These are phyloP conservation scores for Melanargia galathea DNA, from an alignment of 2,888 invertebrate species.

Conservation along the genomic window DNA sequence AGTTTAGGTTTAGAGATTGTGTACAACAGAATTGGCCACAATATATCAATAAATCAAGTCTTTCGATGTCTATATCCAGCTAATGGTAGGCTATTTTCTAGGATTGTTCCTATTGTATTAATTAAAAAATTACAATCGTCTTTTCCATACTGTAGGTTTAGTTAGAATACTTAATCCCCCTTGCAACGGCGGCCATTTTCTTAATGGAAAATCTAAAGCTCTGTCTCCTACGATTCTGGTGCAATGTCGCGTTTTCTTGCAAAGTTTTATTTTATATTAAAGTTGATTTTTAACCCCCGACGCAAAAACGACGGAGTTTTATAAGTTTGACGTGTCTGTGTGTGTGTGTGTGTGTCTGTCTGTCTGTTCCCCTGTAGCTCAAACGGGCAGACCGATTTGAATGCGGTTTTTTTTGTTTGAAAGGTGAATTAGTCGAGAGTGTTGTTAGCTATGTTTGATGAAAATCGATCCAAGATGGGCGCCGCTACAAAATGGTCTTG, in stretches of 20 bases:
- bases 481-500: no score
- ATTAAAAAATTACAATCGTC: constrained; percentile 8
- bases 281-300: neutral
- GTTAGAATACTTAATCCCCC: constrained; percentile 10
- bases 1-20: no score
- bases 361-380: no score
- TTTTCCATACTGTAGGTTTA: neutral
- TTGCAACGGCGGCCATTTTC: constrained; percentile 13
- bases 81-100: neutral
- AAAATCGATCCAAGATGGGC: no score
- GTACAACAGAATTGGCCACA: no score
- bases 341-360: no score
- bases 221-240: neutral
- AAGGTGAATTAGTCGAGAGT: no score
- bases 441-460: no score
- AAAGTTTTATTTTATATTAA: neutral
- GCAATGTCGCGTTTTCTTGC: constrained; percentile 3
- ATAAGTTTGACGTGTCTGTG: no score
- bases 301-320: no score
- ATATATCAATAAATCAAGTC: neutral
- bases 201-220: constrained; percentile 10
- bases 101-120: neutral
- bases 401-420: no score
- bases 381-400: no score
- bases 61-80: neutral